These are phyloP conservation scores for Penelope pileata DNA, from an alignment of 2,113 vertebrate species.

Conservation along the genomic window DNA sequence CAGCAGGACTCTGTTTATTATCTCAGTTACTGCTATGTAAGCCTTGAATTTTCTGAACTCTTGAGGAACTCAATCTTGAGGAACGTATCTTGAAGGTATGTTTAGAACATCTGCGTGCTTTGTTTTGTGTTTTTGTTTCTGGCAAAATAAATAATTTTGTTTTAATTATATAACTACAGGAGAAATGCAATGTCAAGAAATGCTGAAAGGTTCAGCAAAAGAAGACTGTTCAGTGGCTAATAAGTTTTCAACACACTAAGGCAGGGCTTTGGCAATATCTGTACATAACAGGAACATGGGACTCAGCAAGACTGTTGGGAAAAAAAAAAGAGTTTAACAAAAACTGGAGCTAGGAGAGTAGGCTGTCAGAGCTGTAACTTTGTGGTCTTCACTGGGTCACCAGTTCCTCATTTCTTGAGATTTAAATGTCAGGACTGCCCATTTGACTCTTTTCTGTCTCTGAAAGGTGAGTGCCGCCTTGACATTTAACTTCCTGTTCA, in stretches of 20 bases:
- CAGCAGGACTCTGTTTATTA: constrained; percentile 17
- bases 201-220: not conserved
- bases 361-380: not conserved
- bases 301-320: not conserved
- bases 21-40: constrained; percentile 67
- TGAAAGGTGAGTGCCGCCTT: not conserved
- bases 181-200: not conserved
- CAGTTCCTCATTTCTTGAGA: not conserved
- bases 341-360: not conserved
- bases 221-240: not conserved
- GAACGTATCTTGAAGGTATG: not conserved
- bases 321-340: not conserved
- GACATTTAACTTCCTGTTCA: not conserved
- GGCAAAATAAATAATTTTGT: not conserved
- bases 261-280: not conserved
- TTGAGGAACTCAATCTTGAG: constrained; percentile 18
- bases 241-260: not conserved
- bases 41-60: constrained; percentile 48
- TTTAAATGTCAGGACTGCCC: not conserved
- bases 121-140: constrained; percentile 7
- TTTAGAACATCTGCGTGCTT: not conserved
- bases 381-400: not conserved
- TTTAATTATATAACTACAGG: not conserved
- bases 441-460: not conserved
- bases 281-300: accelerated